Conservation (phyloP, 2,888 invertebrate genomes). For the Drosophila tanythrix region DNA sequence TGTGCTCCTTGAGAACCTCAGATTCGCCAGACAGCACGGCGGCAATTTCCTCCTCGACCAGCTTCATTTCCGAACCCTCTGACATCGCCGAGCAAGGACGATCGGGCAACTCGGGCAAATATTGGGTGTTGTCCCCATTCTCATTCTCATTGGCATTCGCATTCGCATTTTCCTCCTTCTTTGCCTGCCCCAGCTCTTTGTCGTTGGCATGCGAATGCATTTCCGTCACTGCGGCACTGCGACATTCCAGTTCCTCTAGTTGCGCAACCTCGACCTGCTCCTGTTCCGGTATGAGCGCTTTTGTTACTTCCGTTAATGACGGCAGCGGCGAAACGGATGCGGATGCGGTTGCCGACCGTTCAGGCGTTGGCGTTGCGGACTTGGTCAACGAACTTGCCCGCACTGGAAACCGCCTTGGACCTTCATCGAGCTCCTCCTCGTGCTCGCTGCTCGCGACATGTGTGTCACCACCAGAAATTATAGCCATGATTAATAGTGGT, state of each 20-base stretch:
- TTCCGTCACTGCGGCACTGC: constrained; percentile 58
- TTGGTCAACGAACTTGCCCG: constrained; percentile 73
- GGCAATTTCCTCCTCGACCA: constrained; percentile 89
- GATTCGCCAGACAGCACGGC: constrained; percentile 89
- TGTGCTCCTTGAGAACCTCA: constrained; percentile 88
- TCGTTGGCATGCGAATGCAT: constrained; percentile 63
- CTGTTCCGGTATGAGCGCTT: constrained; percentile 63
- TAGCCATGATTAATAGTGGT: constrained; percentile 26
- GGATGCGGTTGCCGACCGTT: constrained; percentile 35
- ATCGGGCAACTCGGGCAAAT: constrained; percentile 68
- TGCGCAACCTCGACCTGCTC: constrained; percentile 37
- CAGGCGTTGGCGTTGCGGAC: constrained; percentile 54
- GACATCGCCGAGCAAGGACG: constrained; percentile 80
- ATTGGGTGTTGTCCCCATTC: constrained; percentile 45
- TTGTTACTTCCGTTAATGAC: constrained; percentile 72
- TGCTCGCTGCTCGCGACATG: constrained; percentile 57
- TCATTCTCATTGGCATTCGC: not conserved
- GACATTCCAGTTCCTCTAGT: constrained; percentile 53
- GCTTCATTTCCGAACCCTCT: constrained; percentile 80
- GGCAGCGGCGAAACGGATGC: constrained; percentile 38
- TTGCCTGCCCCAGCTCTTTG: not conserved
- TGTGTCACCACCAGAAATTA: constrained; percentile 12
- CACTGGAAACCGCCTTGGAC: constrained; percentile 73
- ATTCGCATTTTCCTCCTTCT: not conserved
- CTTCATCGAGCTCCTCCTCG: constrained; percentile 63